A percentile compares a stretch with the other conserved stretches of the same genome.
phyloP scores from a whole-genome alignment of 2,113 vertebrate species.

The Myotis davidii region DNA sequence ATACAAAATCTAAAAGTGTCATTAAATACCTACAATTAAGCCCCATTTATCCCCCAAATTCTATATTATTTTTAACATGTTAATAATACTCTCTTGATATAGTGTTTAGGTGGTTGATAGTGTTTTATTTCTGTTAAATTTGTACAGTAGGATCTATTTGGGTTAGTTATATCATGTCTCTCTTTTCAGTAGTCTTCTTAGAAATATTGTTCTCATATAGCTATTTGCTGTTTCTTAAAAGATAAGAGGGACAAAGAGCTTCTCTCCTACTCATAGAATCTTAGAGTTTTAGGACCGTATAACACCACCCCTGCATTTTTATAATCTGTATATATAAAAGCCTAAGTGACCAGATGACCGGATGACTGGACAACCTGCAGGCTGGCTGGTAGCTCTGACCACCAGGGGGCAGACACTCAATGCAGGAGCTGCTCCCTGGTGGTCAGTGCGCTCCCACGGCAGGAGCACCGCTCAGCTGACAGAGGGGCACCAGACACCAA shows the following conservation, averaged over 20 bases:
- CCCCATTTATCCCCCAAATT: neutral
- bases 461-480: no score
- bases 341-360: no score
- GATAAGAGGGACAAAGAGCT: neutral
- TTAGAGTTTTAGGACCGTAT: neutral
- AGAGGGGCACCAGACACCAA: no score
- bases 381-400: no score
- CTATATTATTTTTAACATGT: neutral
- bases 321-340: neutral
- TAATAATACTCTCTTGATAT: neutral
- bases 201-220: neutral
- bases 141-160: neutral
- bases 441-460: no score
- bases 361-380: no score
- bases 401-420: no score
- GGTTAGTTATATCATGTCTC: neutral
- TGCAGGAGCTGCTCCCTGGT: no score
- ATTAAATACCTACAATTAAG: neutral
- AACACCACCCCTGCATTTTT: neutral
- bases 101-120: fast-evolving
- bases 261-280: neutral
- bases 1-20: neutral
- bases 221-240: neutral
- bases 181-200: neutral
- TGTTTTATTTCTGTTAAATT: neutral